These are phyloP conservation scores for Acheta domesticus DNA, from an alignment of 2,888 invertebrate genomes.

Conservation along the genomic window DNA sequence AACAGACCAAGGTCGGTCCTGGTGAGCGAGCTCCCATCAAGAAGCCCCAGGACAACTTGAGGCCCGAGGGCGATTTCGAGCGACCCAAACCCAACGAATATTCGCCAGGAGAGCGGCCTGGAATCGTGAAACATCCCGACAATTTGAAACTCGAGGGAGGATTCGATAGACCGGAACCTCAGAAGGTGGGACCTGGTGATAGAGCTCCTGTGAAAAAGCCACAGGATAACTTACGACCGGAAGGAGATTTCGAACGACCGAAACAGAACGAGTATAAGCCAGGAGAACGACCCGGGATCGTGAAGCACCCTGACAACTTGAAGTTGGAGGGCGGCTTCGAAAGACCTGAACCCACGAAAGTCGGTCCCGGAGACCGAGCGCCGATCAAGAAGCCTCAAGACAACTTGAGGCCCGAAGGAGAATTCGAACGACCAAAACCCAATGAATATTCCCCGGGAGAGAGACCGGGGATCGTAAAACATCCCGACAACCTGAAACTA, in stretches of 20 bases:
- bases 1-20: conserved; percentile 41
- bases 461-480: conserved; percentile 36
- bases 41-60: conserved; percentile 42
- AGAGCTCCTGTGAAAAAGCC: conserved; percentile 44
- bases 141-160: conserved; percentile 47
- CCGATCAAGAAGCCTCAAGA: conserved; percentile 46
- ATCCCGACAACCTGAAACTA: conserved; percentile 52
- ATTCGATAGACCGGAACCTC: conserved; percentile 28
- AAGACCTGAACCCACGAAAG: conserved; percentile 45
- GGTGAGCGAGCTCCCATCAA: conserved; percentile 40
- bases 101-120: conserved; percentile 46
- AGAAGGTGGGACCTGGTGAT: conserved; percentile 50
- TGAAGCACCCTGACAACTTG: conserved; percentile 47
- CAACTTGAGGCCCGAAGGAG: conserved; percentile 46
- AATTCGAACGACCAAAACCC: conserved; percentile 40
- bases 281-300: conserved; percentile 50
- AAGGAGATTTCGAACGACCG: conserved; percentile 55
- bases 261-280: conserved; percentile 49
- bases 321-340: conserved; percentile 41
- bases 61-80: conserved; percentile 43
- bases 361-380: conserved; percentile 39
- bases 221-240: conserved; percentile 57
- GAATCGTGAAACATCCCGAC: conserved; percentile 44
- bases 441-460: conserved; percentile 25
- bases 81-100: conserved; percentile 25